Evolutionary conservation across 2,797 vertebrate species (phyloP), one percentile per base, ranked within the genome.

Genomic region (Sternarchorhynchus goeldii): DNA sequence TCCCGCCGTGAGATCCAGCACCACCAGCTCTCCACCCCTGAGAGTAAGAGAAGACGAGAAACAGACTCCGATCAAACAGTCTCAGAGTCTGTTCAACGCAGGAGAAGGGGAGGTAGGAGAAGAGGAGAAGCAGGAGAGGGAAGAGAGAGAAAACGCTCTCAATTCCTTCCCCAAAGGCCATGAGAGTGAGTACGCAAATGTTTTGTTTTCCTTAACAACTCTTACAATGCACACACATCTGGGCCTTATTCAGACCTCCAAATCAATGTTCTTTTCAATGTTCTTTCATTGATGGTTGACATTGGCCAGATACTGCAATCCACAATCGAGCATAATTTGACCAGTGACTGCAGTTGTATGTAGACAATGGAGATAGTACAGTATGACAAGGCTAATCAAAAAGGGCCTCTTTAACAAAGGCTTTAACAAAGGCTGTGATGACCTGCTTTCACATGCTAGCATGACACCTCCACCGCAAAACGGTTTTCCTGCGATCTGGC

Each of bases 151-250:
- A 76, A 91, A 92, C 32, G 88, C 6, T 0, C 77, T 92, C 45
- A 89, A 89, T 76, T 87, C 57, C 80, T 81, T 55, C 84, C 82
- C 83, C 90, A 88, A 82, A 72, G 87, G 75, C 29, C 72, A 82
- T 20, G 82, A 75, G 76, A 89, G 93, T 93, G 75, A 93, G 92
- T 89, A 76, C n/a, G 75, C 76, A 65, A 69, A 73, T 32, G 16
- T 57, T 64, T 59, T 62, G 21, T 75, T 81, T 53, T 81, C 39
- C 65, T 68, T 65, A 76, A 80, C 75, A 66, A 59, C 58, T 76
- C 17, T 68, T 66, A 4, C 70, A 29, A 6, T 71, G 66, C 67
- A 36, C n/a, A 70, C 62, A 10, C 63, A 29, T 79, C 72, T 67
- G 57, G 2, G 53, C 6, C 5, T 66, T 34, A 64, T 79, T 53